Conservation (phyloP, 2,888 invertebrate genomes). For the Spatulosminthurus flaviceps region DNA sequence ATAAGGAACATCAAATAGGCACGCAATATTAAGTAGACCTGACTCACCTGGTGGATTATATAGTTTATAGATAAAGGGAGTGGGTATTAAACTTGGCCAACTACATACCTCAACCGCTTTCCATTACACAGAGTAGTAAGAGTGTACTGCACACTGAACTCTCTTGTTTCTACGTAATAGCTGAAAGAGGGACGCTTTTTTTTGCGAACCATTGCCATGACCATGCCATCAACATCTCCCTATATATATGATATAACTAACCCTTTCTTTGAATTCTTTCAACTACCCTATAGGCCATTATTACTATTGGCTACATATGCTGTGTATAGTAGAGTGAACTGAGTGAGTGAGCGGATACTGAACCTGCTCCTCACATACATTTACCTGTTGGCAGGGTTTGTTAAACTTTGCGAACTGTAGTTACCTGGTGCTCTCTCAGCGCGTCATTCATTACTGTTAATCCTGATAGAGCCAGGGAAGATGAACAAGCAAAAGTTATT, state of each 20-base stretch:
- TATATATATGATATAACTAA: slow-evolving; percentile 16
- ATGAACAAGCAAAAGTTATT: slow-evolving; percentile 35
- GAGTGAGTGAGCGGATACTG: background rate
- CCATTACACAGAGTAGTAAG: background rate
- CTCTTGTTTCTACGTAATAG: background rate
- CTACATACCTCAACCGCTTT: slow-evolving; percentile 30
- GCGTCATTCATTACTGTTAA: slow-evolving; percentile 15
- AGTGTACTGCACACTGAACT: slow-evolving; percentile 21
- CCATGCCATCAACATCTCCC: slow-evolving; percentile 8
- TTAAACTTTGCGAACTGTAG: slow-evolving; percentile 16
- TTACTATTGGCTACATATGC: too few species aligned
- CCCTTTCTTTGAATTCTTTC: too few species aligned
- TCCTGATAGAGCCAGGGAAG: slow-evolving; percentile 10
- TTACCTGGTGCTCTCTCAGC: slow-evolving; percentile 22
- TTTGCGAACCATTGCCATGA: slow-evolving; percentile 23
- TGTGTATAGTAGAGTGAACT: background rate
- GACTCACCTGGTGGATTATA: background rate
- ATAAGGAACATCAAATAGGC: background rate
- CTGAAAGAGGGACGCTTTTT: background rate
- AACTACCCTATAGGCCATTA: too few species aligned
- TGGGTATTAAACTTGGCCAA: slow-evolving; percentile 32
- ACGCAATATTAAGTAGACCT: too few species aligned
- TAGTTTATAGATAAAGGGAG: slow-evolving; percentile 11
- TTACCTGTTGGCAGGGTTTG: background rate
- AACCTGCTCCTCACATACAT: slow-evolving; percentile 4